phyloP scores from a whole-genome alignment of 2,113 vertebrate species.

The Tachysurus vachellii region DNA sequence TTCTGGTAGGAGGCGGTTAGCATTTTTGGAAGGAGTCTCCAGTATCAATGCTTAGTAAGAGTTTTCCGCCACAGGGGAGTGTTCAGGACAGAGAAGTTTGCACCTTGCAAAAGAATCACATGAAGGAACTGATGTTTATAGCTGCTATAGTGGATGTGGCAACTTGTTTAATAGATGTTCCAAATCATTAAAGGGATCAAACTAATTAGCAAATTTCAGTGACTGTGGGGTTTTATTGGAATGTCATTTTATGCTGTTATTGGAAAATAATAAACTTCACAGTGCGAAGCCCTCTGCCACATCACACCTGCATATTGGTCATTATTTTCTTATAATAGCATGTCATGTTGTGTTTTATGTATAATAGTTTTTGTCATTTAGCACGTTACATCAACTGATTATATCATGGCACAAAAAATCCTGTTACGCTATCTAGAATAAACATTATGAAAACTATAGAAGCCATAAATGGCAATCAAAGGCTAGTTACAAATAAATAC shows the following conservation, averaged over 20 bases:
- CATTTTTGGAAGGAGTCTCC: background rate
- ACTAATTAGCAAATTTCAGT: background rate
- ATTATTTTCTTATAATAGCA: background rate
- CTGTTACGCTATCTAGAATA: background rate
- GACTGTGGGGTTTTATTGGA: background rate
- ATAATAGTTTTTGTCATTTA: background rate
- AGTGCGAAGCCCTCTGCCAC: background rate
- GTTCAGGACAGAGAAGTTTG: background rate
- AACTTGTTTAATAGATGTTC: background rate
- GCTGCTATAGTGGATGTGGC: background rate
- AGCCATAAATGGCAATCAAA: background rate
- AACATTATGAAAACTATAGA: background rate
- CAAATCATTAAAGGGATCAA: background rate
- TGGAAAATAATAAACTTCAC: background rate
- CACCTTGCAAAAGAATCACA: background rate
- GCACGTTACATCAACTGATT: background rate
- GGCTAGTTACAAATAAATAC: background rate
- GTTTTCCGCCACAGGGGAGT: background rate
- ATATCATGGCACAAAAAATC: background rate
- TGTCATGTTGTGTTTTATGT: background rate
- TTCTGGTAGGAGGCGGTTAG: background rate
- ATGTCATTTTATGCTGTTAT: background rate
- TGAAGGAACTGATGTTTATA: background rate
- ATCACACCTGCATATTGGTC: background rate
- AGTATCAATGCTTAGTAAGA: background rate